Base-by-base conservation (phyloP, 2,888 invertebrate genomes). In the Rutpela maculata region DNA sequence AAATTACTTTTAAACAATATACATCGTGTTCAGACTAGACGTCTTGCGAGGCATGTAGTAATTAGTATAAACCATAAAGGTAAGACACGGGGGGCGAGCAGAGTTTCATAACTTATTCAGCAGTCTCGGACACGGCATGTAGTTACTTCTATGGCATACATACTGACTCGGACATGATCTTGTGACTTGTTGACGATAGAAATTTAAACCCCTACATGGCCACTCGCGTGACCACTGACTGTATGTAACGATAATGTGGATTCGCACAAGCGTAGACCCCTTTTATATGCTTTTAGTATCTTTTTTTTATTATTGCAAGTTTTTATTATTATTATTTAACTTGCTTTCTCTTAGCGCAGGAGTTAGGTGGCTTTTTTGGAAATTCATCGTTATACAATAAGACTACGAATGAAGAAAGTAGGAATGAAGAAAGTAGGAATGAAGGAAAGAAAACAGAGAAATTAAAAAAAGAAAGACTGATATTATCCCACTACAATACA, bases 61-160 rank as follows among this genome's bases (percentile, higher is more conserved):
- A 60, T 60, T 60, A 60, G 60, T 60, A 22, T 26, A 22, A 60
- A 60, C 60, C 60, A 26, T 60, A 60, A 60, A 60, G 26, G 26
- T 31, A n/a, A 22, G 60, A n/a, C n/a, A 22, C n/a, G n/a, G 60
- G 60, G 60, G 60, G 26, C 22, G 60, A 60, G 6, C 31, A 15
- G 11, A 31, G 60, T 60, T 31, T 22, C 26, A 5, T 60, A 60
- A 26, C 15, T 50, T 60, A 60, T 60, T 22, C 60, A 60, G 5
- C 60, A 15, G 50, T 50, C 50, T 50, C 15, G 50, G n/a, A 50
- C 50, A 50, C 50, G 50, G 50, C 50, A 50, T 17, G 50, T 17
- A n/a, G 12, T n/a, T 50, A 50, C 50, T 50, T 50, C 50, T 50
- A 50, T 50, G 50, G 50, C n/a, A 50, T 50, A 50, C n/a, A 50